Evolutionary conservation across 2,888 invertebrate genomes (phyloP), one percentile per base, ranked within the genome.

Genomic region (Reticulitermes lucifugus): DNA sequence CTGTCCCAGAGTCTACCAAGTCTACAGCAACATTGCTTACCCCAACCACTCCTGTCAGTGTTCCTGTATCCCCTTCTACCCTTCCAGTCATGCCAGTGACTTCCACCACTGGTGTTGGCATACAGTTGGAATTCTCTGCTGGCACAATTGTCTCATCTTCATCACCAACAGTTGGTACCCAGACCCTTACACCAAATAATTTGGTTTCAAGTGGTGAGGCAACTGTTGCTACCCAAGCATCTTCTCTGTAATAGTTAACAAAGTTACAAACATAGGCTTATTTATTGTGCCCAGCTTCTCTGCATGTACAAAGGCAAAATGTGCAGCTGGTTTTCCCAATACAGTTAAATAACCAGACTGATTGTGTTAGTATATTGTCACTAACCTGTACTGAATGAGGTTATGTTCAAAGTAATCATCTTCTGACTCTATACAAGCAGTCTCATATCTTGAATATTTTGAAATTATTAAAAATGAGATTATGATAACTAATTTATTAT

Each of bases 1-100:
- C 91, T 79, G 91, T 91, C 70, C 85, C 80, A 21, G 81, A 81
- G 14, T 25, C 81, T 43, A 70, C 65, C 12, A 81, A 46, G 22
- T 77, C 77, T 21, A 21, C 21, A 10, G 51, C 51, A 1, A 25
- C 65, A 55, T 55, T 18, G 14, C 55, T 55, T 55, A 55, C 55
- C 18, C 18, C 5, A 65, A n/a, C 65, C 9, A n/a, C 65, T n/a
- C 65, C 60, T 22, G 60, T 60, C 60, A 60, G 6, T 60, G 60
- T 60, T 6, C 10, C 14, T 60, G 22, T n/a, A 60, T 21, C 60
- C 18, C 18, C 60, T 22, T n/a, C 21, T 60, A 22, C 10, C 21
- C 60, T 60, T 60, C 60, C 60, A 21, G 21, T 14, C 10, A 60
- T n/a, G 60, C 60, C 60, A 60, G 60, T 21, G 6, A 60, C 60